Base-by-base conservation (phyloP, 2,888 invertebrate species). In the Psococerastis gibbosa region DNA sequence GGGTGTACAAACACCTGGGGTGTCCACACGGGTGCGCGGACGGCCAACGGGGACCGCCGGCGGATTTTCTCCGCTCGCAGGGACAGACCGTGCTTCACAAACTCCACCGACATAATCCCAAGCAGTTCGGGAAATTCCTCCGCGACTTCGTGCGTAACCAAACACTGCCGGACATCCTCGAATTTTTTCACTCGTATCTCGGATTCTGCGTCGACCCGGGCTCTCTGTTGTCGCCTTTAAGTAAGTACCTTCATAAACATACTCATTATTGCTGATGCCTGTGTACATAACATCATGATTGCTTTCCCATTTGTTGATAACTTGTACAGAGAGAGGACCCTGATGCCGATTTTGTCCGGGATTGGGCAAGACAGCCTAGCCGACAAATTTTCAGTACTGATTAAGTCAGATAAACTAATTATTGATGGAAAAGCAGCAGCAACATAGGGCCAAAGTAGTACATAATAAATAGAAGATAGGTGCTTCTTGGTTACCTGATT, bases 151-250 rank as follows among this genome's bases (percentile, higher is more conserved):
- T 92, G 0, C 75, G 75, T 50, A 72, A 72, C 2, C 74, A 81
- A 22, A 75, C 83, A 0, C 67, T 95, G 22, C 67, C 77, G 15
- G 88, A 91, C 49, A 72, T 92, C 6, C 64, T 98, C 44, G 95
- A 97, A 56, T 84, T 95, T 56, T 77, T 97, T 48, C 98, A 99
- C 60, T 78, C 95, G 1, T 85, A 92, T 53, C 75, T 94, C 42
- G 94, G 94, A 4, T 98, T 89, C 61, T 99, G 98, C 62, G 75
- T 85, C 31, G 94, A 95, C 61, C 89, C 91, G 9, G 74, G 78
- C 49, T 76, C 81, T 6, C 65, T 87, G 52, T 67, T 89, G 16
- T 89, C 88, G 20, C 88, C 89, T 23, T 67, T 85, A 63, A 85
- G 88, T 88, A 67, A 80, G 84, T 73, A 52, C 46, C 46, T 33